phyloP scores from a whole-genome alignment of 2,113 vertebrate species.

The Tachysurus fulvidraco region DNA sequence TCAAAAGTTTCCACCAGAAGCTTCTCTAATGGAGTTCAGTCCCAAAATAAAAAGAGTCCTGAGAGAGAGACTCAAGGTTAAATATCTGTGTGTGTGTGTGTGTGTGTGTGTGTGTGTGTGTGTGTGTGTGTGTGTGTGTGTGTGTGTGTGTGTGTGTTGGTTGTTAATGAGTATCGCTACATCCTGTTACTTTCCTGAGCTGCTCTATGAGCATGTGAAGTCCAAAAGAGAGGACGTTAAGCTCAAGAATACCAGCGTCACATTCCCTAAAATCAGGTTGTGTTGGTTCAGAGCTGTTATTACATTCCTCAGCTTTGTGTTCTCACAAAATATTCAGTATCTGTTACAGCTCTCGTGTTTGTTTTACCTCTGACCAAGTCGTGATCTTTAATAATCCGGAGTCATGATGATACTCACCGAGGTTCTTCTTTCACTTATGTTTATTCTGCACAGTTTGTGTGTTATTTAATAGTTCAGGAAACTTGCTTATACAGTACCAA shows the following conservation, averaged over 20 bases:
- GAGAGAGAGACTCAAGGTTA: conserved; percentile 7
- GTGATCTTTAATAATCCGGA: not conserved
- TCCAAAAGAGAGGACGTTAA: not conserved
- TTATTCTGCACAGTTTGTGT: not conserved
- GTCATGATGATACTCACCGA: not conserved
- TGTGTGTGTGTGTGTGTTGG: not conserved
- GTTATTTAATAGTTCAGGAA: not conserved
- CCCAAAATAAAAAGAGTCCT: not conserved
- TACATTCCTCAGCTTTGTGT: not conserved
- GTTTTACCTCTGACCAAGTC: not conserved
- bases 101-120: not conserved
- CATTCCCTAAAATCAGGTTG: conserved; percentile 25
- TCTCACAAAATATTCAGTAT: not conserved
- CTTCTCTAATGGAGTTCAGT: conserved; percentile 32
- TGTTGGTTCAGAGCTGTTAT: not conserved
- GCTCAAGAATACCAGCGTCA: not conserved
- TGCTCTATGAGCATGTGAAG: not conserved
- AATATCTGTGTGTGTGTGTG: not conserved
- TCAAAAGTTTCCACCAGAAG: conserved; percentile 64
- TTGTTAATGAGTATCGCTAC: not conserved
- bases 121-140: not conserved
- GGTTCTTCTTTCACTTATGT: too few relatives aligned
- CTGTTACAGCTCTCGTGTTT: not conserved
- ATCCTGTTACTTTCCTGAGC: conserved; percentile 4
- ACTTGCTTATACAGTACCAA: not conserved